These are phyloP conservation scores for Trissoscelio sp. DNA, from an alignment of 2,888 invertebrate species.

Conservation along the genomic window DNA sequence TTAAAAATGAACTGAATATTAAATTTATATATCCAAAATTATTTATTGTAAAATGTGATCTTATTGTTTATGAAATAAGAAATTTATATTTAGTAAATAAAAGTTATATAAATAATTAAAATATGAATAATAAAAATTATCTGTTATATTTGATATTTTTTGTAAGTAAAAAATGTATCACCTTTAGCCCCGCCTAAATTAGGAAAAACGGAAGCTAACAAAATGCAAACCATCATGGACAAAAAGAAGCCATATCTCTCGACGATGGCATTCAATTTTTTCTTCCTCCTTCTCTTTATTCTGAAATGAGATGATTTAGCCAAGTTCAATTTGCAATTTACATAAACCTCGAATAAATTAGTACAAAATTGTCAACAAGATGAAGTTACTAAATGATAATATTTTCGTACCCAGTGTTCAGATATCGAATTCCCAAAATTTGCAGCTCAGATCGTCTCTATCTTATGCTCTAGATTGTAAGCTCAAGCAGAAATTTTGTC, in stretches of 20 bases:
- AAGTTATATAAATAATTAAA: too few species aligned
- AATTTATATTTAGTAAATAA: too few species aligned
- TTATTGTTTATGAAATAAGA: too few species aligned
- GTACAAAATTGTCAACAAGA: background rate
- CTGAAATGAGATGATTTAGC: conserved; percentile 21
- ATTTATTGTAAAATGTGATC: too few species aligned
- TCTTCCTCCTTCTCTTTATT: conserved; percentile 56
- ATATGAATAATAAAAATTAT: too few species aligned
- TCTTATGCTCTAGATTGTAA: conserved; percentile 52
- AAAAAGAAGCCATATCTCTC: conserved; percentile 79
- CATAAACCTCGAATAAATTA: background rate
- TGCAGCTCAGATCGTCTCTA: conserved; percentile 26
- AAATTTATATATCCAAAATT: too few species aligned
- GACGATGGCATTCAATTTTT: conserved; percentile 69
- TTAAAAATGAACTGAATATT: too few species aligned
- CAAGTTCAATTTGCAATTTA: background rate
- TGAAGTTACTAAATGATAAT: conserved; percentile 27
- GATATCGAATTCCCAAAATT: conserved; percentile 38
- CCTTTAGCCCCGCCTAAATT: conserved; percentile 79
- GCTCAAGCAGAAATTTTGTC: conserved; percentile 47
- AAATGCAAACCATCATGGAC: conserved; percentile 79
- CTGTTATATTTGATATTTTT: too few species aligned
- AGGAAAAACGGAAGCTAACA: conserved; percentile 78
- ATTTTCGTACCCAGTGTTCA: conserved; percentile 50
- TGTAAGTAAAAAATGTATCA: conserved; percentile 45